Evolutionary conservation across 2,888 invertebrate genomes (phyloP), one percentile per base, ranked within the genome.

Genomic region (Meganola albula): DNA sequence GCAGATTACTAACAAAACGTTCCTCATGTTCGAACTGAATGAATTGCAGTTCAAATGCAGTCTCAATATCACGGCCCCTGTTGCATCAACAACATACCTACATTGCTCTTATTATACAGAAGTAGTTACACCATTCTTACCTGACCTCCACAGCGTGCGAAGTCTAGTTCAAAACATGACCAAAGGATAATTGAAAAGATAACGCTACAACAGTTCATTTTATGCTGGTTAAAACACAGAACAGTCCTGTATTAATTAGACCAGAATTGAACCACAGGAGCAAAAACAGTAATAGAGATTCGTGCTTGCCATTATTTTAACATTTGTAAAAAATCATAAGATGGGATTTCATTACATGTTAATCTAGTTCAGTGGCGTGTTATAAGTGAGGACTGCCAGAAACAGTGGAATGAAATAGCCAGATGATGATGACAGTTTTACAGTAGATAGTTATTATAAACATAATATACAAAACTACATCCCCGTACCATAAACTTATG

Each of bases 11-110:
- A n/a, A n/a, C n/a, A n/a, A n/a, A n/a, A n/a, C n/a, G n/a, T n/a
- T n/a, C n/a, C n/a, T n/a, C n/a, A n/a, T n/a, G n/a, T n/a, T n/a
- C n/a, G n/a, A n/a, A n/a, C n/a, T n/a, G n/a, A n/a, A n/a, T n/a
- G n/a, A n/a, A n/a, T n/a, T n/a, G n/a, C n/a, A n/a, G n/a, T n/a
- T n/a, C n/a, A n/a, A 56, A 59, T 59, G 55, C 45, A 54, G 55
- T 54, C 48, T 43, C 51, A 51, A 54, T 59, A 59, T 44, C 37
- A 49, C 43, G 44, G 47, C 50, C 48, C 47, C 52, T 41, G 48
- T 53, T 43, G 48, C 56, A 57, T 48, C 41, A 57, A 34, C 48
- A 51, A 41, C 60, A 61, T 53, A 58, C n/a, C n/a, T n/a, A n/a
- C 60, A 49, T 48, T 44, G 37, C 43, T 41, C 53, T 53, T 58